Conservation (phyloP, 1,140 invertebrate species). For the Acyrthosiphon pisum region DNA sequence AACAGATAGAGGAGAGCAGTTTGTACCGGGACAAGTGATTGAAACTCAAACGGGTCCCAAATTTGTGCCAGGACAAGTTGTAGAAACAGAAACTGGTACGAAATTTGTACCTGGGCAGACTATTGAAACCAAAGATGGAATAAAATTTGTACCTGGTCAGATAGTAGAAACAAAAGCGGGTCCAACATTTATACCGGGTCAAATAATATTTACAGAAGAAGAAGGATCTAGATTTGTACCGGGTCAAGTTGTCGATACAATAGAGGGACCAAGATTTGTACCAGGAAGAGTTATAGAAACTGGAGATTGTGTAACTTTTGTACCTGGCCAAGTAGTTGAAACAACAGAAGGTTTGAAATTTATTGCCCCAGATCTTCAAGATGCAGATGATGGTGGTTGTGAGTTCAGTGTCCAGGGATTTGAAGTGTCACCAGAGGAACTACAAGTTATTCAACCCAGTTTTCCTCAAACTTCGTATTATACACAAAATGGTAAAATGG, state of each 20-base stretch:
- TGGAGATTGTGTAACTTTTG: constrained; percentile 73
- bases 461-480: constrained; percentile 61
- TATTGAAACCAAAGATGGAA: constrained; percentile 72
- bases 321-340: constrained; percentile 76
- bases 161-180: constrained; percentile 76
- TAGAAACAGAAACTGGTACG: constrained; percentile 72
- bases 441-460: constrained; percentile 70
- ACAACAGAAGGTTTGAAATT: constrained; percentile 75
- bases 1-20: constrained; percentile 74
- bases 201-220: constrained; percentile 76
- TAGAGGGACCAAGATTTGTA: constrained; percentile 75
- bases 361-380: constrained; percentile 73
- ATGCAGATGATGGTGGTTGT: constrained; percentile 69
- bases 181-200: constrained; percentile 76
- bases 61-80: constrained; percentile 77
- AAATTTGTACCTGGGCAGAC: constrained; percentile 78
- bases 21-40: constrained; percentile 70
- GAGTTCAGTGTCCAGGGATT: constrained; percentile 80
- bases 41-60: constrained; percentile 67
- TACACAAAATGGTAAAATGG: constrained; percentile 68
- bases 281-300: constrained; percentile 75
- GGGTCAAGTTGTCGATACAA: constrained; percentile 76
- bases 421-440: constrained; percentile 75
- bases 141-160: constrained; percentile 75
- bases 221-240: constrained; percentile 76